Conservation (phyloP, 2,888 invertebrate species). For the Margaritifera margaritifera region DNA sequence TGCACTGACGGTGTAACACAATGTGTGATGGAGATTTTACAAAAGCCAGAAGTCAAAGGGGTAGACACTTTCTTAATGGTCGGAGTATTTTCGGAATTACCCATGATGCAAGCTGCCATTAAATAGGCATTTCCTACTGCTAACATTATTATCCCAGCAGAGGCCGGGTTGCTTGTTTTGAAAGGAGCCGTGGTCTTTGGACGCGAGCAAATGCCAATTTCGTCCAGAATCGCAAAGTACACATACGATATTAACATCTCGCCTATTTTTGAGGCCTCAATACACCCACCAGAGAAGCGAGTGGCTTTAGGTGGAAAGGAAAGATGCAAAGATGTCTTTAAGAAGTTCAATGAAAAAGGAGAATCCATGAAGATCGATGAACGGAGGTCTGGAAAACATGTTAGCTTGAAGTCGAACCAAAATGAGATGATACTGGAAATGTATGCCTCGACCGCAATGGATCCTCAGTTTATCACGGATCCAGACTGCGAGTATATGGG, state of each 20-base stretch:
- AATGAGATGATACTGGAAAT: conserved; percentile 13
- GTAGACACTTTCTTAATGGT: conserved; percentile 25
- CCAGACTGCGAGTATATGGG: conserved; percentile 18
- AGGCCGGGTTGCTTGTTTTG: conserved; percentile 25
- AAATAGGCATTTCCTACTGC: conserved; percentile 15
- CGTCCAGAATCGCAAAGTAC: conserved; percentile 15
- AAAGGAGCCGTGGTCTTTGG: conserved; percentile 32
- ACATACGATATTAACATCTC: conserved; percentile 20
- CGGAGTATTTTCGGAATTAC: conserved; percentile 31
- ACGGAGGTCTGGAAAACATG: conserved; percentile 16
- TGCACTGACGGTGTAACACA: conserved; percentile 9
- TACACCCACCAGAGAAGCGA: conserved; percentile 14
- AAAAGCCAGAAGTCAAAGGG: conserved; percentile 7
- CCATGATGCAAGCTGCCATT: conserved; percentile 15
- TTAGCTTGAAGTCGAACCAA: conserved; percentile 12
- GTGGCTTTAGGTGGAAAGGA: conserved; percentile 10
- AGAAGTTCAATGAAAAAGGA: conserved; percentile 16
- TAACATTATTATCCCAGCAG: conserved; percentile 21
- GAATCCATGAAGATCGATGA: conserved; percentile 11
- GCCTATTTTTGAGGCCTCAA: conserved; percentile 7
- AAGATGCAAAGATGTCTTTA: conserved; percentile 22
- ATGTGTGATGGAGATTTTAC: conserved; percentile 13
- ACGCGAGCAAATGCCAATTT: conserved; percentile 15
- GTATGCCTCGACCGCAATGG: conserved; percentile 10
- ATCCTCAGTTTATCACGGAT: conserved; percentile 25